Base-by-base conservation (phyloP, 2,888 invertebrate species). In the Stenolophus ochropezus region DNA sequence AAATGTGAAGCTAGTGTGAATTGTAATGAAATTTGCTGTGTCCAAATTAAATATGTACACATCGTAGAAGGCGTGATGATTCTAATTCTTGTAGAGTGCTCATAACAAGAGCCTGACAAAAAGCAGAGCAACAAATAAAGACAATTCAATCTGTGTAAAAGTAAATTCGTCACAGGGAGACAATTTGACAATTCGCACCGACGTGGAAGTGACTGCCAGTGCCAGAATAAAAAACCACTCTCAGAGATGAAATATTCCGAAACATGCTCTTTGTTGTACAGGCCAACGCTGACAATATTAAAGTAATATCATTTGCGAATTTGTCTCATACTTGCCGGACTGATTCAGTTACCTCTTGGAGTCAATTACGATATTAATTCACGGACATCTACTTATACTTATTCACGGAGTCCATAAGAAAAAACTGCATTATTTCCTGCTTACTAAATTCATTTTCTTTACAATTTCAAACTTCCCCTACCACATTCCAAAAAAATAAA, bases 231-330 rank as follows among this genome's bases (percentile, higher is more conserved):
- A 56, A 76, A 58, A 76, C 18, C 76, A 76, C 76, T 56, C 58
- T 58, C 76, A 75, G 58, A 76, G 53, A 76, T 76, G 58, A 76
- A 76, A 76, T 76, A 76, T 76, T 76, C 58, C 76, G 51, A 73
- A 73, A 73, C 51, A 69, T 69, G 65, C 16, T 23, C 73, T 73
- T 49, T 73, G 73, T 76, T 76, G 53, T 42, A 76, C 27, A 33
- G 33, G 76, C 42, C 76, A 76, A 20, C 53, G 76, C 23, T 76
- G 76, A 76, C 76, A 76, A 76, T 76, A 76, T 76, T 53, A 76
- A 76, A 56, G 58, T 76, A 76, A 76, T 76, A 76, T 42, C 56
- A 76, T 76, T 76, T 76, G 58, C 76, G 76, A 76, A 76, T 56
- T 56, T 53, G 47, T 74, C 21, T 25, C 71, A 23, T 61, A 20